Evolutionary conservation across 2,113 vertebrate genomes (phyloP).

Genomic region (Corythornis madagascariensis): DNA sequence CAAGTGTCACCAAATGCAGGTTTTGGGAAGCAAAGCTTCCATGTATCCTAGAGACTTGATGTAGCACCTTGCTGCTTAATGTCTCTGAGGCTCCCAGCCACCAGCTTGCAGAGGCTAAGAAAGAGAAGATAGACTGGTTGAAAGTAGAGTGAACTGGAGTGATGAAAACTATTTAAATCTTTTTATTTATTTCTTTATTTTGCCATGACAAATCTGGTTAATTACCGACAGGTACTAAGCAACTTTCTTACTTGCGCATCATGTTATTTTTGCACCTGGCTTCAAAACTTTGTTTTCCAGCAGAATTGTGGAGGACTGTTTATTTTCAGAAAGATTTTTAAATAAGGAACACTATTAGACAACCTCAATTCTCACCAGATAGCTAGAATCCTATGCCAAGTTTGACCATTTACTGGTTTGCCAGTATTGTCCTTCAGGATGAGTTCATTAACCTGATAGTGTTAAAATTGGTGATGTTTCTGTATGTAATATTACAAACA

Average conservation of each 20-base stretch:
- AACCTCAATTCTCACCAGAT: neutral
- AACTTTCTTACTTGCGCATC: fast-evolving
- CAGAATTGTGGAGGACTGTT: neutral
- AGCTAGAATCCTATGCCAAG: neutral
- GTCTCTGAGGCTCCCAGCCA: neutral
- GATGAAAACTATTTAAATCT: neutral
- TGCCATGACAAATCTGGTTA: neutral
- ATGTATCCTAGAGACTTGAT: fast-evolving
- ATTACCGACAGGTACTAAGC: neutral
- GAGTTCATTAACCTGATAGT: neutral
- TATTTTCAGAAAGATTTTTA: neutral
- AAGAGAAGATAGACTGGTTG: neutral
- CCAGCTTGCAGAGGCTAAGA: fast-evolving
- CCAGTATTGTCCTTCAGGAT: neutral
- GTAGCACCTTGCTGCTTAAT: neutral
- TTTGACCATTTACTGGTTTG: neutral
- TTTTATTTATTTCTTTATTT: neutral
- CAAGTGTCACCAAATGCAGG: neutral
- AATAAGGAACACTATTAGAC: neutral
- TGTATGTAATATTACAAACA: neutral
- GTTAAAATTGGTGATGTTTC: neutral
- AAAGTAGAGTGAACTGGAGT: neutral
- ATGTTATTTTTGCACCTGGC: fast-evolving
- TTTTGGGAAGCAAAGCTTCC: neutral
- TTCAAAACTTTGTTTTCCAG: neutral